These are phyloP conservation scores for Margaritifera margaritifera DNA, from an alignment of 2,888 invertebrate species.

Conservation along the genomic window DNA sequence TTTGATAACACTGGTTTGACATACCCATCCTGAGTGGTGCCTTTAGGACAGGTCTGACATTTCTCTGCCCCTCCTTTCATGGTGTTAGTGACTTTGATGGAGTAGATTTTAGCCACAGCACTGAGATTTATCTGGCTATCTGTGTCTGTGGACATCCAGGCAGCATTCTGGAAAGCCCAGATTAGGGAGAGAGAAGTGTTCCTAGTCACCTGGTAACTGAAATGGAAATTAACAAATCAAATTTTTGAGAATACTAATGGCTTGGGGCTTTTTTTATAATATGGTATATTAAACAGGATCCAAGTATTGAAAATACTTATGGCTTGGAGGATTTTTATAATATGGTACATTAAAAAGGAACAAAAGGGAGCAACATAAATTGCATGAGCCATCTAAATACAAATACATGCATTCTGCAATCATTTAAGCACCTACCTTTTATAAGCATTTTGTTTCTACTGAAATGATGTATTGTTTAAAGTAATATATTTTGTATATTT, in stretches of 20 bases:
- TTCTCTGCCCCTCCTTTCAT: constrained; percentile 75
- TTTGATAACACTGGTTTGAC: not conserved
- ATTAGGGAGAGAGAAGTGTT: constrained; percentile 74
- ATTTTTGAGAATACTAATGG: not conserved
- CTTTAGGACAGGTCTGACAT: constrained; percentile 75
- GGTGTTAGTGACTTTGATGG: constrained; percentile 77
- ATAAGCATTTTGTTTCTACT: too few relatives aligned
- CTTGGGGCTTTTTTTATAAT: not conserved
- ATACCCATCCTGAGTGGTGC: constrained; percentile 56
- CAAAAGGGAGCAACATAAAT: too few relatives aligned
- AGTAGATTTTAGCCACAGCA: constrained; percentile 75
- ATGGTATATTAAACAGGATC: too few relatives aligned
- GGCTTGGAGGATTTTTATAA: too few relatives aligned
- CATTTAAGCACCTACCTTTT: too few relatives aligned
- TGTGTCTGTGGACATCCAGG: constrained; percentile 10
- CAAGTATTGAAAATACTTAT: too few relatives aligned
- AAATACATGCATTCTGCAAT: too few relatives aligned
- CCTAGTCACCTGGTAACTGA: constrained; percentile 66
- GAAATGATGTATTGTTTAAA: too few relatives aligned
- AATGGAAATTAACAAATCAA: constrained; percentile 42
- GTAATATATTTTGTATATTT: too few relatives aligned
- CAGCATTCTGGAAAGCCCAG: constrained; percentile 74
- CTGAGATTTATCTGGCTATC: constrained; percentile 31
- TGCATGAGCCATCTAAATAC: too few relatives aligned
- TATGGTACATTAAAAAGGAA: too few relatives aligned